Percentiles rank a stretch among this genome's conserved stretches.
Conservation (phyloP, 2,888 invertebrate genomes). For the Cheilosia vulpina region DNA sequence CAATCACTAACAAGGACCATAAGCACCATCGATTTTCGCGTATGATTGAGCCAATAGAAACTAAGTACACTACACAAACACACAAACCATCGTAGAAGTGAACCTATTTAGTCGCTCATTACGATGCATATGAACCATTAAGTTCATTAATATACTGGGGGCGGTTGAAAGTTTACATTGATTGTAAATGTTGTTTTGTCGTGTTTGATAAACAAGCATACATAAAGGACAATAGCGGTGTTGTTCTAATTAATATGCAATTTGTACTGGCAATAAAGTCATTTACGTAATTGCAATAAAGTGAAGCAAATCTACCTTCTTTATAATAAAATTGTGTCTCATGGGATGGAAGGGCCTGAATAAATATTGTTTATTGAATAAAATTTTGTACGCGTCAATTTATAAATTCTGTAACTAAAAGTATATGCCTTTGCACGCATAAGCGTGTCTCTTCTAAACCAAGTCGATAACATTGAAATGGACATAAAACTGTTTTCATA, state of each 20-base stretch:
- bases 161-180: background rate
- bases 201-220: background rate
- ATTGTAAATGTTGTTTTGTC: background rate
- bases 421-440: no score
- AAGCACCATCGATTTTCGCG: constrained; percentile 39
- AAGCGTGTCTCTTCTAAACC: no score
- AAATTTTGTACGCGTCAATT: no score
- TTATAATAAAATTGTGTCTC: no score
- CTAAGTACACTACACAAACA: constrained; percentile 77
- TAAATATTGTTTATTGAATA: no score
- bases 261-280: no score
- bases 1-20: constrained; percentile 75
- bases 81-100: constrained; percentile 71
- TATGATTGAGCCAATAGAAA: constrained; percentile 73
- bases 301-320: no score
- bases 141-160: background rate
- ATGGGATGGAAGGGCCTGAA: no score
- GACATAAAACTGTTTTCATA: no score
- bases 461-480: no score
- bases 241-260: background rate
- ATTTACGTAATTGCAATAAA: no score
- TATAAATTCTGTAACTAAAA: no score
- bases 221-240: background rate
- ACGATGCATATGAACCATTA: constrained; percentile 20
- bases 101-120: constrained; percentile 18